phyloP scores from a whole-genome alignment of 2,888 invertebrate species.

The Lamellibrachia satsuma region DNA sequence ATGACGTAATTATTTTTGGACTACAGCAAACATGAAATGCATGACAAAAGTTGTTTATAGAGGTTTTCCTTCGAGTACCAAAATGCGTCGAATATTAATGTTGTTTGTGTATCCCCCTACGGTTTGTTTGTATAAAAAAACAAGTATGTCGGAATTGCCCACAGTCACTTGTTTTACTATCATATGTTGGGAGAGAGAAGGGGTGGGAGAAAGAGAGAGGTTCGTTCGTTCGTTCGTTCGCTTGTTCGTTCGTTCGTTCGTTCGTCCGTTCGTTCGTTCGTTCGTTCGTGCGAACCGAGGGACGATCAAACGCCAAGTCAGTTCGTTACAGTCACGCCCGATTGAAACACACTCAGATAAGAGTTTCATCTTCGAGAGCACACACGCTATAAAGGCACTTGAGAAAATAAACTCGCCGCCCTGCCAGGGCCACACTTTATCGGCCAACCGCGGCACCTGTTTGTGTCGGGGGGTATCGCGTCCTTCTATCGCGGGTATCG shows the following conservation, averaged over 20 bases:
- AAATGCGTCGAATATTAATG: not conserved
- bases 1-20: conserved; percentile 6
- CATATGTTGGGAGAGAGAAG: not conserved
- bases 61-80: no score
- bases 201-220: not conserved
- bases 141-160: not conserved
- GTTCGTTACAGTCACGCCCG: not conserved
- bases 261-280: no score
- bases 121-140: not conserved
- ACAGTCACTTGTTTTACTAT: not conserved
- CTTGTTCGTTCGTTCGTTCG: no score
- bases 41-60: not conserved
- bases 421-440: not conserved
- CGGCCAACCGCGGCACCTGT: not conserved
- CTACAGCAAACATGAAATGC: not conserved
- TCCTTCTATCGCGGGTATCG: not conserved
- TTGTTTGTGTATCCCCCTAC: not conserved
- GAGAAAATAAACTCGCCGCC: not conserved
- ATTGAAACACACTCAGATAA: not conserved
- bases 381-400: not conserved
- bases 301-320: not conserved
- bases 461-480: not conserved
- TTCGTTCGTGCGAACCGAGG: not conserved
- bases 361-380: not conserved
- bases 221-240: no score